phyloP scores from a whole-genome alignment of 2,888 invertebrate species.

The Macaria notata region DNA sequence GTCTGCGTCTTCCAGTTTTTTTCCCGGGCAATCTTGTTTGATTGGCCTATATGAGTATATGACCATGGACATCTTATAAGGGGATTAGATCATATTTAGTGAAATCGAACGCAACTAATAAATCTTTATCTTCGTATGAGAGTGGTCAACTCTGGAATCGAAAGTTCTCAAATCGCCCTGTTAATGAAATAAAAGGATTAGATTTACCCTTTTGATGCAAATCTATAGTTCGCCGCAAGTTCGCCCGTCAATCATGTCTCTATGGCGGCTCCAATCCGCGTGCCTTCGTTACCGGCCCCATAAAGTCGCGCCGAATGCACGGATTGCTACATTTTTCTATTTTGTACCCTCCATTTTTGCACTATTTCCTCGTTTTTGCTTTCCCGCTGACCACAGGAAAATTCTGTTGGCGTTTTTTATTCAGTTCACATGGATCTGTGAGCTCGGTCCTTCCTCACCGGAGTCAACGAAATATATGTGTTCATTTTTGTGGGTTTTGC shows the following conservation, averaged over 20 bases:
- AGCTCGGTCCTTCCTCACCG: constrained; percentile 28
- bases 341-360: constrained; percentile 21
- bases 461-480: constrained; percentile 27
- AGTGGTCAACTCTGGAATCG: no score
- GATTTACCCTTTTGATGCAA: no score
- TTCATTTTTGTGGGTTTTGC: constrained; percentile 15
- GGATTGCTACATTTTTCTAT: constrained; percentile 56
- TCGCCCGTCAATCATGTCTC: constrained; percentile 40
- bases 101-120: no score
- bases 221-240: neutral
- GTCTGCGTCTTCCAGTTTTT: no score
- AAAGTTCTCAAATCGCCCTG: no score
- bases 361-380: constrained; percentile 43
- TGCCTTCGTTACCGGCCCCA: constrained; percentile 60
- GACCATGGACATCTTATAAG: no score
- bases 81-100: no score
- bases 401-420: constrained; percentile 42
- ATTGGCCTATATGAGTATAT: no score
- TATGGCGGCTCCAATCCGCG: constrained; percentile 35
- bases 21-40: no score
- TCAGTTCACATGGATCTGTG: constrained; percentile 31
- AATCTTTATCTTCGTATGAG: no score
- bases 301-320: constrained; percentile 54
- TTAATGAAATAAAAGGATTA: no score
- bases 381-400: constrained; percentile 56